These are phyloP conservation scores for Azorinus chamasolen DNA, from an alignment of 2,888 invertebrate genomes.

Conservation along the genomic window DNA sequence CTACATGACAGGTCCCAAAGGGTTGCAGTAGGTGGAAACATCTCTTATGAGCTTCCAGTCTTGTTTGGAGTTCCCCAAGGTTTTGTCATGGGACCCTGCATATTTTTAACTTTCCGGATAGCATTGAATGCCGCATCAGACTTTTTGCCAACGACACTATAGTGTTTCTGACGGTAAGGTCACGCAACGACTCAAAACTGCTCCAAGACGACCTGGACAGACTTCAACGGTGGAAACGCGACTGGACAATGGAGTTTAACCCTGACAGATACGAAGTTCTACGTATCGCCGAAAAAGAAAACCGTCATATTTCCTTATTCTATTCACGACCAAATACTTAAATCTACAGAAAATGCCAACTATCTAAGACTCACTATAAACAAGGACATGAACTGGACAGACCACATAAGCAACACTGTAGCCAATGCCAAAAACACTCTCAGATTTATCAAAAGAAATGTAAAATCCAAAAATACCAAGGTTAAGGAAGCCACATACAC, in stretches of 20 bases:
- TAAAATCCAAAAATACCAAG: constrained; percentile 13
- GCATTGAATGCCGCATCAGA: constrained; percentile 4
- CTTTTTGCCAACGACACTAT: constrained; percentile 23
- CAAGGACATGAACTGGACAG: constrained; percentile 12
- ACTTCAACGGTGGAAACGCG: constrained; percentile 15
- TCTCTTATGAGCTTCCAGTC: constrained; percentile 10
- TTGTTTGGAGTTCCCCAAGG: constrained; percentile 25
- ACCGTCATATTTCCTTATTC: constrained; percentile 11
- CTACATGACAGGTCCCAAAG: constrained; percentile 12
- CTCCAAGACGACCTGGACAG: constrained; percentile 13
- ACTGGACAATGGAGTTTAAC: constrained; percentile 19
- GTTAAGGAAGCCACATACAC: constrained; percentile 10
- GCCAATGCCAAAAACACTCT: constrained; percentile 7
- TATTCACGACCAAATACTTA: constrained; percentile 13
- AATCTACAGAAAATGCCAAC: constrained; percentile 12
- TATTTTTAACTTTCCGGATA: constrained; percentile 31
- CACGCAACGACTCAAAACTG: constrained; percentile 1
- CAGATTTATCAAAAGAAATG: constrained; percentile 18
- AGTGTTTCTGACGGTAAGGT: constrained; percentile 5
- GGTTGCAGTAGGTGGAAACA: constrained; percentile 19
- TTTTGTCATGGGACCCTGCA: constrained; percentile 27
- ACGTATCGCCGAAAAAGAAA: constrained; percentile 1
- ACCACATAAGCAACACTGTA: constrained; percentile 9
- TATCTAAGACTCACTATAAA: background rate
- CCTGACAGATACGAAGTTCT: constrained; percentile 23